These are phyloP conservation scores for Sebastes taczanowskii DNA, from an alignment of 2,797 vertebrate species.

Conservation along the genomic window DNA sequence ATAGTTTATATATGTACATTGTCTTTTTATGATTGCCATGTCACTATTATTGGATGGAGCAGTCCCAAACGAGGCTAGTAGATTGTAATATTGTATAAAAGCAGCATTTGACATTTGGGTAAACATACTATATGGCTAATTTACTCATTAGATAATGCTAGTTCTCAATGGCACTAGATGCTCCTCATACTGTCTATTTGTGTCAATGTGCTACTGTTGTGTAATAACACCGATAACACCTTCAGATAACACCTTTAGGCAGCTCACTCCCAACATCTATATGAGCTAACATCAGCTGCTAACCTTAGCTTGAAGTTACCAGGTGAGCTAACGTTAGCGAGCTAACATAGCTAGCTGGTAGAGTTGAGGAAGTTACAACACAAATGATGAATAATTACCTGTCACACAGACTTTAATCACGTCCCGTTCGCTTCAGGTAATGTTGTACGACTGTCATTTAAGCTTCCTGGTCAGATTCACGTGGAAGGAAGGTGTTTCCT, in stretches of 20 bases:
- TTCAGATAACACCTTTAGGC: no score
- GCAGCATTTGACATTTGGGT: neutral
- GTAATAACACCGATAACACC: no score
- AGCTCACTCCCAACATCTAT: neutral
- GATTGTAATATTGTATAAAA: neutral
- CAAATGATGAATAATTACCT: constrained; percentile 32
- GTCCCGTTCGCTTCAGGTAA: constrained; percentile 25
- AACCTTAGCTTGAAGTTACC: constrained; percentile 34
- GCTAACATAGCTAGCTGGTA: constrained; percentile 23
- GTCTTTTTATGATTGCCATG: neutral
- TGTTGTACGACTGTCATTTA: constrained; percentile 57
- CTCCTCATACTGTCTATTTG: neutral
- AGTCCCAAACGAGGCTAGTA: neutral
- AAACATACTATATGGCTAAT: neutral
- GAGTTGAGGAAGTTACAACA: constrained; percentile 17
- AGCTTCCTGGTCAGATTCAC: neutral
- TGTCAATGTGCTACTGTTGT: neutral
- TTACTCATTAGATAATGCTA: neutral
- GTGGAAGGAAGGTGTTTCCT: neutral
- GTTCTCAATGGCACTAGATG: neutral
- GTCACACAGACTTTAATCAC: constrained; percentile 45
- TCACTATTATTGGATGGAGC: neutral
- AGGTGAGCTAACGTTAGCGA: constrained; percentile 1
- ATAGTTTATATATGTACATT: neutral
- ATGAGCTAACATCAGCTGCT: constrained; percentile 39